phyloP scores from a whole-genome alignment of 2,888 invertebrate species.

The Troides helena region DNA sequence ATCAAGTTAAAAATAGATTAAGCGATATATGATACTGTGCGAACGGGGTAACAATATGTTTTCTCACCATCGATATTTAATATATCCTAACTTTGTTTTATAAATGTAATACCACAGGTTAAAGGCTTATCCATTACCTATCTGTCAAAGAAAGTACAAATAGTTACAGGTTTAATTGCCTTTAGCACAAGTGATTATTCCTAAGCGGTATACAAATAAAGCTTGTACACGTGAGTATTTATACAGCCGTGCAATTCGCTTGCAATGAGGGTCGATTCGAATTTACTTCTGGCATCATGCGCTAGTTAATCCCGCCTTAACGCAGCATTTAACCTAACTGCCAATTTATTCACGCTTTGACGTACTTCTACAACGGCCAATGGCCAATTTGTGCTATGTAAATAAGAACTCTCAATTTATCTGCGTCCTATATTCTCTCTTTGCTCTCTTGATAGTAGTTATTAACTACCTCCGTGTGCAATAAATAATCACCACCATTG shows the following conservation, averaged over 20 bases:
- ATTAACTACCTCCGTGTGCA: too few species aligned
- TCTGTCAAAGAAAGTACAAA: background rate
- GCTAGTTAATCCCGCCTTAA: slow-evolving; percentile 48
- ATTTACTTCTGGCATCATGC: slow-evolving; percentile 60
- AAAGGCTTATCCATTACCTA: too few species aligned
- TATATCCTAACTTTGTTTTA: too few species aligned
- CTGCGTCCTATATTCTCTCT: background rate
- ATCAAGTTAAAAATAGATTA: background rate
- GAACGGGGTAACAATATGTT: background rate
- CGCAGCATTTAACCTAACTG: slow-evolving; percentile 31
- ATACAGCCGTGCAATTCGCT: slow-evolving; percentile 50
- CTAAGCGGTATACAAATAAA: slow-evolving; percentile 48
- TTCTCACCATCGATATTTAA: background rate
- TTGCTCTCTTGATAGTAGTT: background rate
- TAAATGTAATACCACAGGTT: too few species aligned
- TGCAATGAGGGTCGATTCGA: slow-evolving; percentile 45
- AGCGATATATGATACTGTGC: background rate
- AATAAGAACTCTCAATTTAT: slow-evolving; percentile 22
- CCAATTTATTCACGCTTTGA: slow-evolving; percentile 31
- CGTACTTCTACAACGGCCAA: slow-evolving; percentile 27
- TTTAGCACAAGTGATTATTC: slow-evolving; percentile 34
- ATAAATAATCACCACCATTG: too few species aligned
- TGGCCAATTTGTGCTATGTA: slow-evolving; percentile 26
- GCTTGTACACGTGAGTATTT: slow-evolving; percentile 52
- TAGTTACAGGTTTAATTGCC: slow-evolving; percentile 28